Conservation (phyloP, 2,113 vertebrate species). For the Mustela nigripes region DNA sequence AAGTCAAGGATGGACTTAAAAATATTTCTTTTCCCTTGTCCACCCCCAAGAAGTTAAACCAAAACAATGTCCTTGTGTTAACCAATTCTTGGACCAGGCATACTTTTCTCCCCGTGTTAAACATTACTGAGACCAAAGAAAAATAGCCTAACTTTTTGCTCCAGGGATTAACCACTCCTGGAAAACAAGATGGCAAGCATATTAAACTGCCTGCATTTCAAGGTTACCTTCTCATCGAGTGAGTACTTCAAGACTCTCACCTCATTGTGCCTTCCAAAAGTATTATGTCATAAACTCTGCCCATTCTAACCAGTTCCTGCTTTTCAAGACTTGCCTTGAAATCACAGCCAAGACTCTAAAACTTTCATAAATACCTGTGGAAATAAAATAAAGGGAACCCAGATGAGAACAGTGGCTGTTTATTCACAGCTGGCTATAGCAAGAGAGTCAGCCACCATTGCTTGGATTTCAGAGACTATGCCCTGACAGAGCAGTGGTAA, state of each 20-base stretch:
- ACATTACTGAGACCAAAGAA: not conserved
- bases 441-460: not conserved
- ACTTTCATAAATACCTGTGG: not conserved
- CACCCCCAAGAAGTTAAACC: not conserved
- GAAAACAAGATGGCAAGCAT: not conserved
- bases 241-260: slow-evolving; percentile 15
- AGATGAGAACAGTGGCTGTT: not conserved
- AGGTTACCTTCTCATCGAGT: slow-evolving; percentile 29
- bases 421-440: not conserved
- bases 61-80: not conserved
- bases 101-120: slow-evolving; percentile 1
- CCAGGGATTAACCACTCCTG: not conserved
- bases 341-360: slow-evolving; percentile 2
- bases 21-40: not conserved
- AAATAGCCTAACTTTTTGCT: not conserved
- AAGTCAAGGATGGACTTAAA: not conserved
- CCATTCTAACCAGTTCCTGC: not conserved
- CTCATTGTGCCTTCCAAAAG: not conserved
- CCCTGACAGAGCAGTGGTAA: not conserved
- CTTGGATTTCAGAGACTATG: not conserved
- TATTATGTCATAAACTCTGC: not conserved
- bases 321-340: slow-evolving; percentile 61
- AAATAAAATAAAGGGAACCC: not conserved
- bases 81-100: not conserved
- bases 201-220: not conserved